These are phyloP conservation scores for Parelbella ahira DNA, from an alignment of 2,888 invertebrate genomes.

Conservation along the genomic window DNA sequence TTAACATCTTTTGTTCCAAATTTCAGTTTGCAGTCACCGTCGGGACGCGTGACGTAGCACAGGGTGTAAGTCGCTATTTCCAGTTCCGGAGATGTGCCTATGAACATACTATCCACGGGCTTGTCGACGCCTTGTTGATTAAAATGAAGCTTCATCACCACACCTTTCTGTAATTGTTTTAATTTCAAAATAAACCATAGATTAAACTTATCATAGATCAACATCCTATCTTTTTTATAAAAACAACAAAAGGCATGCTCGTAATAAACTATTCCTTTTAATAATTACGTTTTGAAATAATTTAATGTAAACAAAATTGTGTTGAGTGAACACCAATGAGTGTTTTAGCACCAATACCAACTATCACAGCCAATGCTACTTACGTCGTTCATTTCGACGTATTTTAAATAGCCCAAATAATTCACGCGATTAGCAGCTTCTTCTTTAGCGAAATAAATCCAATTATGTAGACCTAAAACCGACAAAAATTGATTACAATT, in stretches of 20 bases:
- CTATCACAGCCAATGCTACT: neutral
- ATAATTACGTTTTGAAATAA: too few species aligned
- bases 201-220: too few species aligned
- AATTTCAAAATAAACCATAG: neutral
- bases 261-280: too few species aligned
- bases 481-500: too few species aligned
- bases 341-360: too few species aligned
- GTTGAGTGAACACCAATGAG: too few species aligned
- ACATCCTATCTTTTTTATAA: too few species aligned
- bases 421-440: constrained; percentile 86
- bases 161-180: constrained; percentile 84
- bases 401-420: constrained; percentile 82
- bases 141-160: constrained; percentile 86
- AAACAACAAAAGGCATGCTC: too few species aligned
- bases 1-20: constrained; percentile 85
- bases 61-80: constrained; percentile 94
- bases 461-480: constrained; percentile 91
- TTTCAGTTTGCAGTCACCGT: constrained; percentile 86
- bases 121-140: constrained; percentile 86
- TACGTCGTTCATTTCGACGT: constrained; percentile 5
- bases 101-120: constrained; percentile 88
- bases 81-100: constrained; percentile 94
- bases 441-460: constrained; percentile 91
- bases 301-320: too few species aligned
- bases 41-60: constrained; percentile 89